Evolutionary conservation across 2,888 invertebrate genomes (phyloP), one percentile per base, ranked within the genome.

Genomic region (Machimus atricapillus): DNA sequence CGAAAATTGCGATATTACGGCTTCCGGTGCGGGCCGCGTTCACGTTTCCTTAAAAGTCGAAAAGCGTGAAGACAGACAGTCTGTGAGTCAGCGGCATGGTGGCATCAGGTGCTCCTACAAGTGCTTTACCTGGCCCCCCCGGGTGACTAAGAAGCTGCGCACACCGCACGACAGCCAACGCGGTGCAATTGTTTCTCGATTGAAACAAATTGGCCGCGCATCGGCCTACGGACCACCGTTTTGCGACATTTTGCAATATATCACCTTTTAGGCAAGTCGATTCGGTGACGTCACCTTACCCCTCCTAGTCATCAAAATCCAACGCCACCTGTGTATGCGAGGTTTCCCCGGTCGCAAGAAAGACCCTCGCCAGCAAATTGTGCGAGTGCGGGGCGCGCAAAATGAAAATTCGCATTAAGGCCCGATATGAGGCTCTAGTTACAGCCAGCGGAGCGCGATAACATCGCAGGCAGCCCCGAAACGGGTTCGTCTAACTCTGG

Each of bases 401-500:
- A 66, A 66, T 66, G 27, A 27, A 66, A 66, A 66, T 66, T 66
- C 66, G 66, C 66, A 66, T 66, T 23, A 66, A n/a, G 40, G 40
- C 46, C 40, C 78, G 78, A 78, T 78, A 78, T 78, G 23, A 78
- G 43, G 43, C 27, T 78, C 78, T 78, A 8, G 78, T 40, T 78
- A 78, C 78, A 78, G 46, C 12, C 66, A 43, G 78, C 14, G 19
- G 43, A 66, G 66, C 46, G 66, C 46, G 78, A 78, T 43, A 43
- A 43, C 19, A 78, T 78, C 78, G 23, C 66, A 78, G 40, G 66
- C 66, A 78, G 12, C 23, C 78, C 43, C 23, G 40, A 78, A 78
- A 78, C 78, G 78, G n/a, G 78, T 78, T 78, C 78, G 5, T n/a
- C 19, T 76, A 76, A 37, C 34, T 76, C 43, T 78, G 40, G 78